phyloP scores from a whole-genome alignment of 2,797 vertebrate species.

The Falco cherrug region DNA sequence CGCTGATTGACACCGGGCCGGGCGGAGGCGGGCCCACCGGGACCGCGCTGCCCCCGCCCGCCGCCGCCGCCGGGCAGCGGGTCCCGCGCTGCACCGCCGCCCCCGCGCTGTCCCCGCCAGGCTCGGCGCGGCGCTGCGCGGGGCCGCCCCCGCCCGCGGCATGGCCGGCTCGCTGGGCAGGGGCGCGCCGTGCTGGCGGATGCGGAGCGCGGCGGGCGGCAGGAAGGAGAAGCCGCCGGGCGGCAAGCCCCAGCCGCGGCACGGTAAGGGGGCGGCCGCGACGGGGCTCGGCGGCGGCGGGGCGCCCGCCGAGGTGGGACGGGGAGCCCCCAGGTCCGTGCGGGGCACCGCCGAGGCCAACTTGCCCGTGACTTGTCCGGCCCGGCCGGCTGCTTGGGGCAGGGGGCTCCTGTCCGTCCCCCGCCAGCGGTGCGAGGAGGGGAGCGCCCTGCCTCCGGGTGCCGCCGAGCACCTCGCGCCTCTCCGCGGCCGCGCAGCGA shows the following conservation, averaged over 20 bases:
- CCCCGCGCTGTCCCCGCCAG: background rate
- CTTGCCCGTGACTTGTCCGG: background rate
- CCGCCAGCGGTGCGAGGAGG: background rate
- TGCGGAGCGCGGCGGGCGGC: slow-evolving; percentile 65
- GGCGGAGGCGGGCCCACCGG: slow-evolving; percentile 15
- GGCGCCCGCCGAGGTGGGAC: background rate
- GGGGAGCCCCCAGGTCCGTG: background rate
- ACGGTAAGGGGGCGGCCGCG: slow-evolving; percentile 60
- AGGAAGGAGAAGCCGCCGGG: slow-evolving; percentile 50
- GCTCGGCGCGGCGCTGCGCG: background rate
- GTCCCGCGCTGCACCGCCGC: background rate
- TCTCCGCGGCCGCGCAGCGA: background rate
- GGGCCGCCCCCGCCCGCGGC: background rate
- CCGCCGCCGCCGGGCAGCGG: background rate
- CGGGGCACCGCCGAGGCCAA: background rate
- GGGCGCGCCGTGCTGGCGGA: slow-evolving; percentile 50
- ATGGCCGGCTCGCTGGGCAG: slow-evolving; percentile 56
- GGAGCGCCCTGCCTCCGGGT: background rate
- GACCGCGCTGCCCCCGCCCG: background rate
- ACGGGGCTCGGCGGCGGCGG: background rate
- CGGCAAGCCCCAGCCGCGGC: slow-evolving; percentile 2
- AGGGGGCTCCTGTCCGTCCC: background rate
- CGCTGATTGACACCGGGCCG: background rate
- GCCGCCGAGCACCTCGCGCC: background rate
- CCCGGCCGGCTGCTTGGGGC: background rate